Conservation (phyloP, 2,797 vertebrate species). For the Poeciliopsis paucimaculata region DNA sequence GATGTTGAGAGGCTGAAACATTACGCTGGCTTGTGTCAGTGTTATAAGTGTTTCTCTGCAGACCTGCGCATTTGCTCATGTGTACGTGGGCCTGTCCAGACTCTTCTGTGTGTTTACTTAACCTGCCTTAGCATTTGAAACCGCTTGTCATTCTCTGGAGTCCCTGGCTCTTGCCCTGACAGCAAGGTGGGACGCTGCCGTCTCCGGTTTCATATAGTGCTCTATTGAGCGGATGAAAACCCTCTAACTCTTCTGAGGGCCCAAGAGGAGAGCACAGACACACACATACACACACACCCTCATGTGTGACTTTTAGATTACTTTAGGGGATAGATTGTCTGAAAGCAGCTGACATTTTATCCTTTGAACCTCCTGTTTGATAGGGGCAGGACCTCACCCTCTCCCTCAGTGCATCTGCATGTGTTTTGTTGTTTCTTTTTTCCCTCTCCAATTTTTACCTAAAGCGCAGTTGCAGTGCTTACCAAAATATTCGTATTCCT, state of each 20-base stretch:
- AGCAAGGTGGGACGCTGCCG: conserved; percentile 63
- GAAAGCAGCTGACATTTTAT: conserved; percentile 73
- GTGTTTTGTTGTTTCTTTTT: conserved; percentile 33
- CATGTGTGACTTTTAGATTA: conserved; percentile 69
- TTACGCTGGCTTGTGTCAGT: conserved; percentile 57
- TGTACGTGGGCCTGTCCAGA: conserved; percentile 47
- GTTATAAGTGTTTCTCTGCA: conserved; percentile 50
- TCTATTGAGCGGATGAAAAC: conserved; percentile 59
- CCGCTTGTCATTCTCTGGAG: conserved; percentile 57
- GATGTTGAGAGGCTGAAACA: conserved; percentile 68
- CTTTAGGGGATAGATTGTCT: conserved; percentile 71
- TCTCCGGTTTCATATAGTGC: conserved; percentile 64
- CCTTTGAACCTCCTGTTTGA: conserved; percentile 69
- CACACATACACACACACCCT: conserved; percentile 17
- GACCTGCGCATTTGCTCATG: not conserved
- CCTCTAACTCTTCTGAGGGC: conserved; percentile 39
- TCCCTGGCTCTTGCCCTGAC: conserved; percentile 63
- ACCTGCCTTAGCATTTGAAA: conserved; percentile 67
- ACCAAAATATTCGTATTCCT: not conserved
- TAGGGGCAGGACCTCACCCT: conserved; percentile 62
- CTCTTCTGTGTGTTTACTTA: conserved; percentile 70
- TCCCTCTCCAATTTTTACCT: not conserved
- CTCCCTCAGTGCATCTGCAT: conserved; percentile 54
- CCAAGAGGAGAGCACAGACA: conserved; percentile 19
- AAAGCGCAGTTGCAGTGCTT: not conserved